These are phyloP conservation scores for Ancistrus triradiatus DNA, from an alignment of 2,113 vertebrate species.

Conservation along the genomic window DNA sequence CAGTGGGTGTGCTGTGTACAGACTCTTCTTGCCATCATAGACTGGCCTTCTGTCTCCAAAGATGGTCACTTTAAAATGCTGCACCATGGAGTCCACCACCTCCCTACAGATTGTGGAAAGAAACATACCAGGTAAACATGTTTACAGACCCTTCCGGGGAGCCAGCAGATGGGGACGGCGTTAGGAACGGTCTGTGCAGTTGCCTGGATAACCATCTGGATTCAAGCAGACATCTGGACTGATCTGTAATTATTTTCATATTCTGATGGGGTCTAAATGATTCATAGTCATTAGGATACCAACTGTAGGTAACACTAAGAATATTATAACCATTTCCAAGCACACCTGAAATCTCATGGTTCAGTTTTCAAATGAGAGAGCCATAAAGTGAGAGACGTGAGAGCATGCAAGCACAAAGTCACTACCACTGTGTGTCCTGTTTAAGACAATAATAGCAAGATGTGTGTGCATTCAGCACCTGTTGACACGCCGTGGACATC, in stretches of 20 bases:
- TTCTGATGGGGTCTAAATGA: too few species aligned
- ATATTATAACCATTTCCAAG: not conserved
- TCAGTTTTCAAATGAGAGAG: too few species aligned
- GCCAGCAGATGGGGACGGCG: not conserved
- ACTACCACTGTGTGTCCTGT: too few species aligned
- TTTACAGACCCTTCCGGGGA: not conserved
- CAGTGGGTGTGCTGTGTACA: slow-evolving; percentile 92
- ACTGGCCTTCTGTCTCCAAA: slow-evolving; percentile 94
- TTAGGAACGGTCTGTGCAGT: not conserved
- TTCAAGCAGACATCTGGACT: not conserved
- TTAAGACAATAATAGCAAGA: too few species aligned
- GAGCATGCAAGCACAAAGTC: too few species aligned
- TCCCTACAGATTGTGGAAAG: slow-evolving; percentile 70
- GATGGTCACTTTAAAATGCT: slow-evolving; percentile 98
- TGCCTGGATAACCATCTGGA: not conserved
- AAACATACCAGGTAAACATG: slow-evolving; percentile 21
- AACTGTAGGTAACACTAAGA: too few species aligned
- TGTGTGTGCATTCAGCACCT: slow-evolving; percentile 63
- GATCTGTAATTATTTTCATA: too few species aligned
- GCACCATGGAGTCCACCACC: slow-evolving; percentile 97
- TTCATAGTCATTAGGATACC: too few species aligned
- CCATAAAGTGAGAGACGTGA: not conserved
- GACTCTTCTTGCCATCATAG: slow-evolving; percentile 95
- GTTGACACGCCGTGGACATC: slow-evolving; percentile 96
- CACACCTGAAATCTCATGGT: too few species aligned